Percentiles rank a stretch among this genome's conserved stretches.
Evolutionary conservation across 2,113 vertebrate species (phyloP).

Genomic region (Sebastes schlegelii): DNA sequence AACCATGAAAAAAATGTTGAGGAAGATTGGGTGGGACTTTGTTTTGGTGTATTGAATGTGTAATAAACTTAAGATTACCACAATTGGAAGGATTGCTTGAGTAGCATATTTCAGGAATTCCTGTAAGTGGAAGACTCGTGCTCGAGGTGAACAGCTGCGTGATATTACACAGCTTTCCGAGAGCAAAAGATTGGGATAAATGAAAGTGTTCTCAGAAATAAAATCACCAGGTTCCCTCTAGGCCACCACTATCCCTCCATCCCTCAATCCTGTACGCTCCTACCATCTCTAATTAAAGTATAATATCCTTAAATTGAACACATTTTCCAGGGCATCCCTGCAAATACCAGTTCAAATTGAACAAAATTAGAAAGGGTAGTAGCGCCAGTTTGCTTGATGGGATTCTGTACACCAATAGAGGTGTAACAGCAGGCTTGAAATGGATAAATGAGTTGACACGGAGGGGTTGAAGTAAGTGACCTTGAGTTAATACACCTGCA

Average conservation of each 20-base stretch:
- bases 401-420: constrained; percentile 64
- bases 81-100: background rate
- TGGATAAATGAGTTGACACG: constrained; percentile 73
- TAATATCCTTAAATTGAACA: constrained; percentile 73
- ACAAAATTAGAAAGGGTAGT: constrained; percentile 73
- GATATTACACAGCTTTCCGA: constrained; percentile 21
- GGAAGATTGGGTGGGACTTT: background rate
- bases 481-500: constrained; percentile 74
- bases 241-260: constrained; percentile 48
- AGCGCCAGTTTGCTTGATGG: constrained; percentile 65
- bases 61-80: background rate
- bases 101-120: background rate
- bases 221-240: constrained; percentile 50
- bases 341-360: constrained; percentile 77
- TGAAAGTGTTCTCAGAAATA: constrained; percentile 51
- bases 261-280: constrained; percentile 52
- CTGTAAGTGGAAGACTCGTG: background rate
- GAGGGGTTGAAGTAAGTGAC: constrained; percentile 60
- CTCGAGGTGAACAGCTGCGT: background rate
- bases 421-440: constrained; percentile 70
- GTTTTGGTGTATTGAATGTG: background rate
- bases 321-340: constrained; percentile 65
- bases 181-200: constrained; percentile 47
- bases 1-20: background rate
- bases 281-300: constrained; percentile 63